phyloP scores from a whole-genome alignment of 2,888 invertebrate species.

The Drosophila meridionalis region DNA sequence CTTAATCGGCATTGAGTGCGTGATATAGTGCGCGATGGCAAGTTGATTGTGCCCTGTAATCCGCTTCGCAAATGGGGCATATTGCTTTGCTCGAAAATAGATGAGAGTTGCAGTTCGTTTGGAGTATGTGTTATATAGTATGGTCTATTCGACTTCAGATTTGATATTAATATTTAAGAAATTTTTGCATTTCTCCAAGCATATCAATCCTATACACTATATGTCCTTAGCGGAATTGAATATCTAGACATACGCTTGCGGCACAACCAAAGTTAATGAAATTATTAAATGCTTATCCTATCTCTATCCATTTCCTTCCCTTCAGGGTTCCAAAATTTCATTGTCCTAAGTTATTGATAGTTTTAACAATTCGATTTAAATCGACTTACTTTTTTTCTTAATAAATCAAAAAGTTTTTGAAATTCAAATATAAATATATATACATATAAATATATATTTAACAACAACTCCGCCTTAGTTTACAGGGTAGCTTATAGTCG shows the following conservation, averaged over 20 bases:
- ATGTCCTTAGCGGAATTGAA: too few relatives aligned
- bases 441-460: too few relatives aligned
- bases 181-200: too few relatives aligned
- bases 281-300: too few relatives aligned
- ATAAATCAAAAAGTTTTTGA: not conserved
- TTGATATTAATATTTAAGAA: too few relatives aligned
- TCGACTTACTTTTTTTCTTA: not conserved
- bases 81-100: not conserved
- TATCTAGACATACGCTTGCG: too few relatives aligned
- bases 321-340: not conserved
- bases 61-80: not conserved
- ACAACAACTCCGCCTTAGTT: too few relatives aligned
- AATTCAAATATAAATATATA: not conserved
- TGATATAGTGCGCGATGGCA: constrained; percentile 1
- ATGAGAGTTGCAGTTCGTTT: not conserved
- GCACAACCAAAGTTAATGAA: too few relatives aligned
- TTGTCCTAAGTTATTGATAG: not conserved
- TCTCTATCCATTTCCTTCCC: not conserved
- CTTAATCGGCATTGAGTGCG: constrained; percentile 35
- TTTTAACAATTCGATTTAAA: not conserved
- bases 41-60: not conserved
- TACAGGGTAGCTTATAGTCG: constrained; percentile 2
- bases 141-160: not conserved
- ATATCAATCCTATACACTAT: too few relatives aligned
- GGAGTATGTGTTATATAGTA: not conserved